Evolutionary conservation across 1,140 invertebrate species (phyloP), one percentile per base, ranked within the genome.

Genomic region (Drosophila takahashii): DNA sequence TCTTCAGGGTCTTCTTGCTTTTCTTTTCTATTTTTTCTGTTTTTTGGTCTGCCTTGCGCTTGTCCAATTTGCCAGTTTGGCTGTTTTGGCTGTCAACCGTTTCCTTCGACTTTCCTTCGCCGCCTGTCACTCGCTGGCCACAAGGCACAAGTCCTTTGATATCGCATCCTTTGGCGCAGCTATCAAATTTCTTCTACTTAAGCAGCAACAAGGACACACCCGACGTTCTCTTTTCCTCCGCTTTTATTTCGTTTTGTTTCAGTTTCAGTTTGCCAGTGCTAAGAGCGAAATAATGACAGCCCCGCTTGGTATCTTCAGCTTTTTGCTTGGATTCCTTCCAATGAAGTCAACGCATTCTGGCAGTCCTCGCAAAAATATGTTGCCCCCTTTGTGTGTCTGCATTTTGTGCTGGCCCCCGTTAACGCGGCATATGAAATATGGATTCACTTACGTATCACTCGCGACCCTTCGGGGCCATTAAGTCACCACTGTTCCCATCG

Each of bases 381-480:
- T 62, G 41, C 65, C 54, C 67, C 37, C 73, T 77, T 77, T 77
- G 74, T 44, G 62, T 77, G 74, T 67, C 74, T 60, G 39, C 54
- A 78, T 86, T 86, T 86, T 58, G 26, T 58, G 26, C 44, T 57
- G 81, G 32, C 29, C 29, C 52, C 52, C 60, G 70, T 75, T 86
- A 87, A 86, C 75, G 61, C 64, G 60, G 29, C 61, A 76, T 81
- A 91, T 91, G 79, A 91, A 91, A 91, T 91, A 91, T 91, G 89
- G 87, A 89, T 91, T 89, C 83, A 85, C 89, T 91, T 91, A 89
- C 72, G 80, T 81, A 89, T 85, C 83, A 72, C 74, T 75, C 58
- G 61, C 76, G 69, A 67, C 71, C 83, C 80, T 37, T 53, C 64
- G 77, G 56, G 70, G 80, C 89, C 89, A 91, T 90, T 91, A 85